These are phyloP conservation scores for Aphrophora alni DNA, from an alignment of 2,888 invertebrate genomes.

Conservation along the genomic window DNA sequence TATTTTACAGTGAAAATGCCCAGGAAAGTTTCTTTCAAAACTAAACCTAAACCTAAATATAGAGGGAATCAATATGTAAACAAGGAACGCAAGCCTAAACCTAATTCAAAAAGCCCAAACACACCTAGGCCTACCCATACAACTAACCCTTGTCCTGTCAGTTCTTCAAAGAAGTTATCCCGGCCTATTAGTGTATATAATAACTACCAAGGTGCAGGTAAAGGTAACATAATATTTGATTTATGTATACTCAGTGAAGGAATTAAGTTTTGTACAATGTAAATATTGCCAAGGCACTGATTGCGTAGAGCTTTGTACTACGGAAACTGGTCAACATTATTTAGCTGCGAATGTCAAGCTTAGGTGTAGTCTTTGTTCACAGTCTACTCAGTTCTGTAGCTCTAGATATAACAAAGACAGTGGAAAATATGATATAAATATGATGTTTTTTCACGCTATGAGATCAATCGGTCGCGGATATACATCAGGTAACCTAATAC, in stretches of 20 bases:
- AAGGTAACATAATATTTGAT: conserved; percentile 26
- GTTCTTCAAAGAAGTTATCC: conserved; percentile 18
- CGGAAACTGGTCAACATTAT: conserved; percentile 4
- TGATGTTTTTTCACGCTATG: neutral
- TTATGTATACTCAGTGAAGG: conserved; percentile 17
- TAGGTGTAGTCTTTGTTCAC: neutral
- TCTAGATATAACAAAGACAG: neutral
- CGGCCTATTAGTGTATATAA: conserved; percentile 4
- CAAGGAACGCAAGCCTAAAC: conserved; percentile 18
- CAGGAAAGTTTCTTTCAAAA: conserved; percentile 20
- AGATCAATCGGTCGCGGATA: neutral
- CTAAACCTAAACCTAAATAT: conserved; percentile 24
- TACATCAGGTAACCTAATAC: neutral
- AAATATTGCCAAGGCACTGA: conserved; percentile 15
- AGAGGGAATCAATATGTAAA: conserved; percentile 15
- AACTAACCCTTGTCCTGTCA: neutral
- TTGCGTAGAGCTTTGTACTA: conserved; percentile 21
- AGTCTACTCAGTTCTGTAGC: too few species aligned
- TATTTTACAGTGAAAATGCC: conserved; percentile 14
- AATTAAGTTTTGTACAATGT: conserved; percentile 7
- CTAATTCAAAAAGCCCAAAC: neutral
- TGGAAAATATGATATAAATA: conserved; percentile 15
- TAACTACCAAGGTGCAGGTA: conserved; percentile 3
- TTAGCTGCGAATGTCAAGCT: conserved; percentile 13
- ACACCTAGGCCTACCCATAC: conserved; percentile 7